Evolutionary conservation across 23 tunicate genomes (phyloP).

Genomic region (Trididemnum nubilum): DNA sequence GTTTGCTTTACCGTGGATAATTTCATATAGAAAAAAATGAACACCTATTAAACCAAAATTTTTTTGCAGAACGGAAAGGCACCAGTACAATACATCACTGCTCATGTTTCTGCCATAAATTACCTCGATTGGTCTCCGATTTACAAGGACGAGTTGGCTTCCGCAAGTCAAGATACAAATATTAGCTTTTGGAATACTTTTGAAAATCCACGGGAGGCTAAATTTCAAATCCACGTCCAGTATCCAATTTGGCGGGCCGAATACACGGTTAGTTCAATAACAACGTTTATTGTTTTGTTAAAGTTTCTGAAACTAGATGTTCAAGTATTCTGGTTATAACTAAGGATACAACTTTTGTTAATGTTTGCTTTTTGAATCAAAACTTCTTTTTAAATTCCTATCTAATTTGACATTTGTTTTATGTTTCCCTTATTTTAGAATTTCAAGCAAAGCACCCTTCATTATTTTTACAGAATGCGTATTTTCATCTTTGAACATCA

Average conservation of each 20-base stretch:
- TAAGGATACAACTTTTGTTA: too few species aligned
- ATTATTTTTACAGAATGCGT: too few species aligned
- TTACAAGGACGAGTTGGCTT: constrained; percentile 39
- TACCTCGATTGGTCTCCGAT: constrained; percentile 70
- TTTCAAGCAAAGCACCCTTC: too few species aligned
- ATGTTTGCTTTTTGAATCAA: too few species aligned
- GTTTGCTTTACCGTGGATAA: too few species aligned
- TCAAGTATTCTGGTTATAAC: too few species aligned
- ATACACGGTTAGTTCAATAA: constrained; percentile 48
- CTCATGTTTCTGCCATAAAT: constrained; percentile 80
- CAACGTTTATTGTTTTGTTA: background rate
- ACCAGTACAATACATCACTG: constrained; percentile 71
- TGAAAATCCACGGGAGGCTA: constrained; percentile 40
- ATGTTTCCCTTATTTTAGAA: too few species aligned
- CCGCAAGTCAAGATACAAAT: constrained; percentile 77
- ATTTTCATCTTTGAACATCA: too few species aligned
- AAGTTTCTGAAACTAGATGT: background rate
- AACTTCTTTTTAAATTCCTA: too few species aligned
- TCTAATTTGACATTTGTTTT: too few species aligned
- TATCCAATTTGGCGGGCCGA: constrained; percentile 82
- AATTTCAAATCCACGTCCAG: constrained; percentile 39
- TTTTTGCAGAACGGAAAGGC: constrained; percentile 60
- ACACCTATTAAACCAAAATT: too few species aligned
- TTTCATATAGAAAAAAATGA: too few species aligned
- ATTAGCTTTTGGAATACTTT: constrained; percentile 84